Evolutionary conservation across 2,797 vertebrate genomes (phyloP).

Genomic region (Thalassophryne amazonica): DNA sequence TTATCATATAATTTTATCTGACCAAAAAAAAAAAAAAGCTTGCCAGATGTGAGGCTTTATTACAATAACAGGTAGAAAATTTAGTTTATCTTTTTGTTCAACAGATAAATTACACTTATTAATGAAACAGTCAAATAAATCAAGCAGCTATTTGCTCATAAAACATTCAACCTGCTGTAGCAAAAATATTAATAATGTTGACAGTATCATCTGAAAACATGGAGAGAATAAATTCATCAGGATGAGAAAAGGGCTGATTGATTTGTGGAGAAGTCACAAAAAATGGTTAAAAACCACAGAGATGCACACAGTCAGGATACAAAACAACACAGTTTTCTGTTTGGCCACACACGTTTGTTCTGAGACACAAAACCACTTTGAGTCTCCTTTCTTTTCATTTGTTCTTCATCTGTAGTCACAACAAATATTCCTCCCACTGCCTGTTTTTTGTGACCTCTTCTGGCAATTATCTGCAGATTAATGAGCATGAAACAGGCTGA

Average conservation of each 20-base stretch:
- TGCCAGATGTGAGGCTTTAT: no score
- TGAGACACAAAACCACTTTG: no score
- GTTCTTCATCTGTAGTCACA: conserved; percentile 3
- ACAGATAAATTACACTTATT: no score
- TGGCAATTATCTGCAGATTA: conserved; percentile 27
- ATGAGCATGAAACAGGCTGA: background rate
- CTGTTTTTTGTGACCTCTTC: conserved; percentile 1
- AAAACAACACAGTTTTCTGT: conserved; percentile 9
- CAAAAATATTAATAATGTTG: background rate
- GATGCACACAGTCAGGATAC: background rate
- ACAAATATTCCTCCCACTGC: conserved; percentile 11
- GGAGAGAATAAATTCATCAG: background rate
- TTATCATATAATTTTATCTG: no score
- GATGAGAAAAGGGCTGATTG: background rate
- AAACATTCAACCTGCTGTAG: background rate
- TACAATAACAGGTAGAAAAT: no score
- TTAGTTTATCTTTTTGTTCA: no score
- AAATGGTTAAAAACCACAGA: no score
- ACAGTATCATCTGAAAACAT: conserved; percentile 1
- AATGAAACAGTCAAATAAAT: no score
- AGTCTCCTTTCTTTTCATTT: background rate
- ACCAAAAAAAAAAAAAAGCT: no score
- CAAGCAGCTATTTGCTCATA: no score
- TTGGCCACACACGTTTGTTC: background rate
- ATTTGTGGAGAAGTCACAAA: background rate